Evolutionary conservation across 2,797 vertebrate species (phyloP).

Genomic region (Onychomys leucogaster): DNA sequence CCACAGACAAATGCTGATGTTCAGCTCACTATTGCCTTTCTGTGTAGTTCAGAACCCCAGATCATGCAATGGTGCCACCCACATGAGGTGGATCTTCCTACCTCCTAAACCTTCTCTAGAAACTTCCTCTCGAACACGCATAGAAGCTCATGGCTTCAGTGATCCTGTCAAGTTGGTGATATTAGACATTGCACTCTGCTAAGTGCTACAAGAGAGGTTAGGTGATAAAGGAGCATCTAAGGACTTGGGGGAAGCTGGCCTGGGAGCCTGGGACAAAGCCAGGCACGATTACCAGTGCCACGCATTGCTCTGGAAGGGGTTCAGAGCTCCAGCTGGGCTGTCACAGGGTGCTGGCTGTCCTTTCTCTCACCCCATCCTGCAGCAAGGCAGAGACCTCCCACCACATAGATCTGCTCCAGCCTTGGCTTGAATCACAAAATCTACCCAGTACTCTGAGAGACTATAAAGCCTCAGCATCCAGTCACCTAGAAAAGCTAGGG

Average conservation of each 20-base stretch:
- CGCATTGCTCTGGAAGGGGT: neutral
- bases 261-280: neutral
- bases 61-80: neutral
- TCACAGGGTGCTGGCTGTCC: neutral
- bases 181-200: neutral
- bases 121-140: neutral
- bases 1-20: accelerated
- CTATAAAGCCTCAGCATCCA: neutral
- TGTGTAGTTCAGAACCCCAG: neutral
- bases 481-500: neutral
- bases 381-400: neutral
- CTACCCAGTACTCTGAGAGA: neutral
- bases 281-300: too few species aligned
- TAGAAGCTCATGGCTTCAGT: neutral
- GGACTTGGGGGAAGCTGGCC: neutral
- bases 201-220: neutral
- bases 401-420: neutral
- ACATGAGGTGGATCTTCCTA: neutral
- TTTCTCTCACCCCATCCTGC: neutral
- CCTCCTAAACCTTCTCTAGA: neutral
- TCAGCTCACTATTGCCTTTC: neutral
- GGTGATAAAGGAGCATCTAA: neutral
- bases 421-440: neutral
- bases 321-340: neutral
- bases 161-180: neutral